phyloP scores from a whole-genome alignment of 1,140 invertebrate genomes.

The Philopotamus ludificatus region DNA sequence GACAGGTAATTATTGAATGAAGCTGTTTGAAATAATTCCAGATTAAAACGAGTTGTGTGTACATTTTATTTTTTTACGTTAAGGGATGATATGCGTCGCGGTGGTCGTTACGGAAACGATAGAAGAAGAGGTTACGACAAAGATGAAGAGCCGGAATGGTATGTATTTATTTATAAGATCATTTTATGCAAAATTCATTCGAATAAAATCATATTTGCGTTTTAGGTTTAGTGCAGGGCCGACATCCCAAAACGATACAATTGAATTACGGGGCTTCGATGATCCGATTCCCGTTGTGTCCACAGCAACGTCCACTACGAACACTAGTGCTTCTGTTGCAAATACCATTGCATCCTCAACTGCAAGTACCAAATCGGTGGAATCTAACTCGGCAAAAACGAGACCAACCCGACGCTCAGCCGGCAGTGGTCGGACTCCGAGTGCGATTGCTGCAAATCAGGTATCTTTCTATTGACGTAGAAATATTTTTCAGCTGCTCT shows the following conservation, averaged over 20 bases:
- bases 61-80: slow-evolving; percentile 15
- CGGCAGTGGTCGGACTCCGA: slow-evolving; percentile 42
- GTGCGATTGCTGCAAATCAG: slow-evolving; percentile 43
- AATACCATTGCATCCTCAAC: slow-evolving; percentile 9
- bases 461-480: slow-evolving; percentile 25
- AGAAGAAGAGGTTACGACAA: slow-evolving; percentile 52
- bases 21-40: not conserved
- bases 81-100: slow-evolving; percentile 53
- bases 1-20: slow-evolving; percentile 45
- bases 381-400: not conserved
- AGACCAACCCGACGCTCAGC: not conserved
- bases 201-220: not conserved
- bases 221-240: slow-evolving; percentile 80
- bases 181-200: not conserved
- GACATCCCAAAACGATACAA: slow-evolving; percentile 87
- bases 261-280: slow-evolving; percentile 89
- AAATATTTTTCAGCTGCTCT: slow-evolving; percentile 8
- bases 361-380: slow-evolving; percentile 29
- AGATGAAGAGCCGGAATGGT: slow-evolving; percentile 56
- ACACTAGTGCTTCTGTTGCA: slow-evolving; percentile 44
- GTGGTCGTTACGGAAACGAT: slow-evolving; percentile 49
- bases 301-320: slow-evolving; percentile 47
- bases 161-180: slow-evolving; percentile 1
- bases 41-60: slow-evolving; percentile 2
- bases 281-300: slow-evolving; percentile 57